Conservation (phyloP, 2,888 invertebrate genomes). For the Lasioglossum leucozonium region DNA sequence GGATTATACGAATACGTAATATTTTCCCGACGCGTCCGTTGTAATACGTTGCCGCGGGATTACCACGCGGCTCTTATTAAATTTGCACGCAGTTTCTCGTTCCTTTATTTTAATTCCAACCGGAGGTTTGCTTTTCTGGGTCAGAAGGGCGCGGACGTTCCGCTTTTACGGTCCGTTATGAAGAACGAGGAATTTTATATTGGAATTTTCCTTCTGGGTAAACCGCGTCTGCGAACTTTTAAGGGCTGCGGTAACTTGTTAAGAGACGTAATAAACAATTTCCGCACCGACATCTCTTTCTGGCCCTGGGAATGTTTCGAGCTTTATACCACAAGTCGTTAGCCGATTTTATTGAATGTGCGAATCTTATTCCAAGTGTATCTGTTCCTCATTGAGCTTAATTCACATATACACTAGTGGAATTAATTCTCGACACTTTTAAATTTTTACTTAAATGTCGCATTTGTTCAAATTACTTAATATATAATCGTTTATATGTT, state of each 20-base stretch:
- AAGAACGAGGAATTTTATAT: constrained; percentile 20
- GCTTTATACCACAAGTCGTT: background rate
- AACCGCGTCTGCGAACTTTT: background rate
- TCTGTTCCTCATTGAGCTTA: too few relatives aligned
- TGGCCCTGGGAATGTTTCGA: background rate
- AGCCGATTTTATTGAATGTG: background rate
- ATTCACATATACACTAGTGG: too few relatives aligned
- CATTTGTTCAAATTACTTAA: too few relatives aligned
- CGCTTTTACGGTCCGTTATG: background rate
- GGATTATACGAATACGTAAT: constrained; percentile 43
- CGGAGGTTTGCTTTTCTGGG: background rate
- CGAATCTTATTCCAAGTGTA: background rate
- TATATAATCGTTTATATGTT: too few relatives aligned
- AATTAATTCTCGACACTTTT: too few relatives aligned
- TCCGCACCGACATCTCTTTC: background rate
- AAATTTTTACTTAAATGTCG: too few relatives aligned
- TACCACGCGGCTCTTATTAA: constrained; percentile 46
- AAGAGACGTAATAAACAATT: background rate
- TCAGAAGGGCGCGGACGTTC: background rate
- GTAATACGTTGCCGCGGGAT: constrained; percentile 36
- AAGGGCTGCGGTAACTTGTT: background rate
- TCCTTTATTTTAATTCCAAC: constrained; percentile 42
- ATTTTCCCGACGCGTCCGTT: constrained; percentile 37
- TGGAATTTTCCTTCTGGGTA: background rate
- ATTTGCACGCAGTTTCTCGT: constrained; percentile 29